Evolutionary conservation across 2,797 vertebrate species (phyloP).

Genomic region (Enteromius fasciolatus): DNA sequence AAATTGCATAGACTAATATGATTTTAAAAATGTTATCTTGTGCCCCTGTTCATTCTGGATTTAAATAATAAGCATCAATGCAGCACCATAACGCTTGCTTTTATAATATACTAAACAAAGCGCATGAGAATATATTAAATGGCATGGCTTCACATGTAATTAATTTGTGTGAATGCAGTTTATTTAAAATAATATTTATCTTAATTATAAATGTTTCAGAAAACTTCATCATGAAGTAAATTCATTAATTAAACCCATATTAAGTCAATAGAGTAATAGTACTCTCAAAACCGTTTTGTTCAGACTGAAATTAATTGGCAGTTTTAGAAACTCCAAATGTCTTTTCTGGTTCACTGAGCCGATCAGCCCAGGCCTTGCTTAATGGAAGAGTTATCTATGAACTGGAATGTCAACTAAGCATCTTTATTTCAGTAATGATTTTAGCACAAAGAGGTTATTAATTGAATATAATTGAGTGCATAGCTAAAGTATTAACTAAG

Average conservation of each 20-base stretch:
- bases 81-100: conserved; percentile 8
- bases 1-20: neutral
- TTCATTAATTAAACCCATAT: conserved; percentile 32
- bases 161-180: conserved; percentile 26
- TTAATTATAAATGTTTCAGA: conserved; percentile 15
- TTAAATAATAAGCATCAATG: conserved; percentile 12
- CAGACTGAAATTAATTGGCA: conserved; percentile 66
- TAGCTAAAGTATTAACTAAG: conserved; percentile 53
- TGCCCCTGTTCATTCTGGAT: conserved; percentile 20
- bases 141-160: conserved; percentile 20
- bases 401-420: conserved; percentile 77
- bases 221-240: neutral
- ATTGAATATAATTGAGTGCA: conserved; percentile 71
- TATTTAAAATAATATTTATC: conserved; percentile 20
- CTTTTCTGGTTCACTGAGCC: conserved; percentile 67
- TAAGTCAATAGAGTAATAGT: conserved; percentile 25
- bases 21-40: neutral
- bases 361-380: conserved; percentile 61
- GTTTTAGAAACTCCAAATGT: conserved; percentile 60
- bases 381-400: conserved; percentile 62
- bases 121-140: neutral
- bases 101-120: conserved; percentile 19
- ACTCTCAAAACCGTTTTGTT: conserved; percentile 34
- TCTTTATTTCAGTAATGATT: conserved; percentile 72
- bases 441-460: conserved; percentile 74